These are phyloP conservation scores for Chiroxiphia lanceolata DNA, from an alignment of 2,797 vertebrate genomes.

Conservation along the genomic window DNA sequence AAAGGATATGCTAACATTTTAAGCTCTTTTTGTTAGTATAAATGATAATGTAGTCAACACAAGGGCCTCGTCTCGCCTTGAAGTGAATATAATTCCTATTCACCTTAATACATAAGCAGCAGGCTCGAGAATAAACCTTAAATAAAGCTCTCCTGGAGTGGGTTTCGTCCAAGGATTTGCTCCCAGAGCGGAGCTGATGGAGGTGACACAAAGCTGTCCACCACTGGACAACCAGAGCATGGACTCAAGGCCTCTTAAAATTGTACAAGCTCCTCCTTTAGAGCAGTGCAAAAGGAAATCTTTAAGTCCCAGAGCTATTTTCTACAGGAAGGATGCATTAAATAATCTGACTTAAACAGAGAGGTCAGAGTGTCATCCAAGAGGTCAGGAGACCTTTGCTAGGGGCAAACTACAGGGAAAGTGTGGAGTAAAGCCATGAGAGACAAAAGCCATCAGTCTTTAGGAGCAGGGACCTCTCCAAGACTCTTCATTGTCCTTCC, in stretches of 20 bases:
- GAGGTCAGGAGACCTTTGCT: neutral
- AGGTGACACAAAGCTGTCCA: neutral
- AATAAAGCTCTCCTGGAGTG: neutral
- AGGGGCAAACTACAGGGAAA: neutral
- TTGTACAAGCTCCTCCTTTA: neutral
- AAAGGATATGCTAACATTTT: conserved; percentile 50
- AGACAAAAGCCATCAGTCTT: accelerated
- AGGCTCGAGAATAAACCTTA: neutral
- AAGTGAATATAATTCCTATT: conserved; percentile 54
- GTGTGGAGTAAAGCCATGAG: neutral
- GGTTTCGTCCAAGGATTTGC: neutral
- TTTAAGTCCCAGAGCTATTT: neutral
- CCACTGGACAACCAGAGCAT: neutral
- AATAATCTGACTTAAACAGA: neutral
- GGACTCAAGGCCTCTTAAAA: neutral
- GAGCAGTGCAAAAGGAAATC: neutral
- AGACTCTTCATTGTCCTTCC: neutral
- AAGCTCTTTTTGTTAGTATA: conserved; percentile 58
- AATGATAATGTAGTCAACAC: conserved; percentile 67
- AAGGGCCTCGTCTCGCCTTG: conserved; percentile 63
- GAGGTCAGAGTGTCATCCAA: neutral
- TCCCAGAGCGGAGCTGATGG: neutral
- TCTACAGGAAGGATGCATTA: neutral
- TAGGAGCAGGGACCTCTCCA: neutral
- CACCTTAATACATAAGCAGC: neutral